Conservation (phyloP, 1,140 invertebrate species). For the Neoseiulus cucumeris region DNA sequence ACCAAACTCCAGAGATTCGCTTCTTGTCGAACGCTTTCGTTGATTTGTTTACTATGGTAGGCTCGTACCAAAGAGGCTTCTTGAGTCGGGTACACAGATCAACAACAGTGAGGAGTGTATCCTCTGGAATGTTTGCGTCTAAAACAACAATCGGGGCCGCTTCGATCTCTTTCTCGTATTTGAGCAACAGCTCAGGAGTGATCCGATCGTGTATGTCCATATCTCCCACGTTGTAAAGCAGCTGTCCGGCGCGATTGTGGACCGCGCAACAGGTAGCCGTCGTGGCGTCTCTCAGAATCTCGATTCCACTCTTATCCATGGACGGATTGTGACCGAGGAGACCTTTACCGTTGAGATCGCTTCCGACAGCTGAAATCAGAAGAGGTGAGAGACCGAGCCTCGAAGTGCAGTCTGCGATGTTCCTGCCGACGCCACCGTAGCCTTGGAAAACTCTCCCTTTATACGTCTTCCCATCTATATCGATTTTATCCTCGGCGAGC, state of each 20-base stretch:
- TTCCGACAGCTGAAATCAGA: constrained; percentile 58
- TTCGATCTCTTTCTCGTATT: constrained; percentile 33
- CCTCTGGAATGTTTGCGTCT: constrained; percentile 52
- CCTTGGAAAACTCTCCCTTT: constrained; percentile 37
- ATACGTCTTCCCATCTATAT: constrained; percentile 59
- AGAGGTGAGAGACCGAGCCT: constrained; percentile 40
- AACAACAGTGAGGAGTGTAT: constrained; percentile 42
- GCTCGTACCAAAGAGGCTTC: constrained; percentile 1
- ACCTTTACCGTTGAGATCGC: constrained; percentile 36
- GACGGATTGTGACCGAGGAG: constrained; percentile 26
- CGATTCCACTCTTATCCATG: constrained; percentile 29
- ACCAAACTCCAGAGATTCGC: background rate
- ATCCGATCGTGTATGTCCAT: constrained; percentile 57
- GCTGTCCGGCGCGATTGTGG: constrained; percentile 48
- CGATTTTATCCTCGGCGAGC: constrained; percentile 32
- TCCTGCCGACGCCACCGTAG: constrained; percentile 69
- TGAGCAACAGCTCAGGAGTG: constrained; percentile 33
- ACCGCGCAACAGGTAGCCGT: constrained; percentile 54
- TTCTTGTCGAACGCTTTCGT: background rate
- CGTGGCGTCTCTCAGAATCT: constrained; percentile 25
- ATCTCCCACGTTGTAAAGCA: constrained; percentile 54
- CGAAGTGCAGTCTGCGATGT: constrained; percentile 62
- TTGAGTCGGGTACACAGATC: constrained; percentile 33
- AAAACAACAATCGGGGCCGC: constrained; percentile 47
- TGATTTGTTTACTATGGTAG: background rate